Base-by-base conservation (phyloP, 2,797 vertebrate species). In the Diceros bicornis region DNA sequence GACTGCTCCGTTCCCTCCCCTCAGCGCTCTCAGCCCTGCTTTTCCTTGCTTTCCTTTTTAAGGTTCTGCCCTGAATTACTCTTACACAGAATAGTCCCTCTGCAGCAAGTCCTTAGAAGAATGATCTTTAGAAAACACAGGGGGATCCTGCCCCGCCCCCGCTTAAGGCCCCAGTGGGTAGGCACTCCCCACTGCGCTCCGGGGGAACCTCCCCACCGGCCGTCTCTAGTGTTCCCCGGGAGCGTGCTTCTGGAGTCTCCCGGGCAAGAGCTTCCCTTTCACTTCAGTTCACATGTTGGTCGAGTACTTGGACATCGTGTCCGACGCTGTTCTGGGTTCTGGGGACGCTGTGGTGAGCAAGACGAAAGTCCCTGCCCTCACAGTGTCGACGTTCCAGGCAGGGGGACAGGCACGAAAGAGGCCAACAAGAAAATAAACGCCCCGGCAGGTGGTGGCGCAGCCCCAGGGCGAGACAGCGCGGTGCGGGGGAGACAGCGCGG, bases 401-500 rank as follows among this genome's bases (percentile, higher is more conserved):
- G 61, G 79, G 47, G n/a, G 17, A 10, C 52, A 20, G 55, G 18
- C 47, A 4, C 27, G 4, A 7, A 32, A 7, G 21, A 50, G 75
- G 41, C 47, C 34, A 7, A 21, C 2, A 2, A 32, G 12, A 29
- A 34, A 52, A 47, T 44, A n/a, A 20, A 18, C 25, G 27, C 9
- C 27, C 47, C 7, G 17, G 27, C 27, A n/a, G 75, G 8, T 2
- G 2, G 59, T 0, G 0, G 34, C 2, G 0, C 8, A 32, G 18
- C 23, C 71, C n/a, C 47, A 9, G 32, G 23, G 72, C 23, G 62
- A 74, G 16, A 41, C 61, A 0, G 7, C 6, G n/a, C n/a, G n/a
- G 37, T 37, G 37, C 37, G 41, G 37, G 37, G 37, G 37, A 37
- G 37, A 37, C 37, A 37, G 83, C 0, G 17, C 1, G 37, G 57